Evolutionary conservation across 2,888 invertebrate species (phyloP), one percentile per base, ranked within the genome.

Genomic region (Calliopum simillimum): DNA sequence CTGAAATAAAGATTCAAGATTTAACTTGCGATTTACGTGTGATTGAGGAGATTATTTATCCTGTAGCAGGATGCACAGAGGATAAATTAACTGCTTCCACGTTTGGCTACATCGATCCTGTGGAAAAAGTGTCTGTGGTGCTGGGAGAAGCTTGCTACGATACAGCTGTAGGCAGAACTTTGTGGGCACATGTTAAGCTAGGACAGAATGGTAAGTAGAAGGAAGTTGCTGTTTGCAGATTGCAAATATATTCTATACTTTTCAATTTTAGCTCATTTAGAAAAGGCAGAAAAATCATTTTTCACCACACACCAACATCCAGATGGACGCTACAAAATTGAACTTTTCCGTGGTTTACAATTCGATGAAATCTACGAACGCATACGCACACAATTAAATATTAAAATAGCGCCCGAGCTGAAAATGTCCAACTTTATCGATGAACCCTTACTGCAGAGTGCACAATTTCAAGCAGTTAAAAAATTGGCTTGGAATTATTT

Each of bases 401-500:
- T 69, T 5, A 74, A 75, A 25, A 68, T 73, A 5, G 72, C 76
- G 16, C 79, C 79, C 13, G 72, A 70, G 6, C 74, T 80, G 64
- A 75, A 75, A 14, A 70, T 76, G 49, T 55, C 64, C 19, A 76
- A 79, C 44, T 81, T 73, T 19, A 71, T 82, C 3, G 77, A 78
- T 59, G 74, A 78, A 2, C 51, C 74, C 1, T 71, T 81, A 3
- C 69, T 81, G 5, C 75, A 71, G 21, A 79, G 78, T 65, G 73
- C 71, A 19, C 82, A 82, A 68, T 74, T 80, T 53, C 74, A 74
- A 21, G 72, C 79, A 5, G 74, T 75, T 0, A 78, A 78, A 55
- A 81, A 81, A 68, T 71, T 82, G 1, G 73, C 78, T 2, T 82
- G 81, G 81, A 82, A 82, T 62, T 81, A 79, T 68, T 78, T 77